Evolutionary conservation across 1,140 invertebrate genomes (phyloP).

Genomic region (Branchinecta lynchi): DNA sequence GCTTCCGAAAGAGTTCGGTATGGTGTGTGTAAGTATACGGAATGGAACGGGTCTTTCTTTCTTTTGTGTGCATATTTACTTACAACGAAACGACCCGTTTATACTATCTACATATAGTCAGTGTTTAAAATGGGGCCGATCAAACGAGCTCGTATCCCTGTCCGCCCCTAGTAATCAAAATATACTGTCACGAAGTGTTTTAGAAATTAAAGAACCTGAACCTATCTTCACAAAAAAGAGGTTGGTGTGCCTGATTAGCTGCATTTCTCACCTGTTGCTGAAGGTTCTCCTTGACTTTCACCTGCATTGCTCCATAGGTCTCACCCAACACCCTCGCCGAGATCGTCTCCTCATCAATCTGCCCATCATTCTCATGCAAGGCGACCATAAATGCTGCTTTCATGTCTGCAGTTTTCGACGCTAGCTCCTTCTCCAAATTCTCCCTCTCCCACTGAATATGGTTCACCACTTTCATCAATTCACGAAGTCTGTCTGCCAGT

Average conservation of each 20-base stretch:
- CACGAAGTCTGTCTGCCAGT: constrained; percentile 45
- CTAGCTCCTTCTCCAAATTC: constrained; percentile 70
- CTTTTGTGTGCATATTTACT: too few species aligned
- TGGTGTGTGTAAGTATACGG: too few species aligned
- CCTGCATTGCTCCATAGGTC: constrained; percentile 62
- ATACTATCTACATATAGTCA: too few species aligned
- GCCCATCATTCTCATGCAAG: constrained; percentile 56
- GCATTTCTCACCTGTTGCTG: constrained; percentile 50
- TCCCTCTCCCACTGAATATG: constrained; percentile 75
- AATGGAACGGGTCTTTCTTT: too few species aligned
- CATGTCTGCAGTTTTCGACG: constrained; percentile 67
- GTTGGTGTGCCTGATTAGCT: constrained; percentile 26
- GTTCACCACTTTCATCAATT: constrained; percentile 75
- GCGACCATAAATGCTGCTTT: constrained; percentile 62
- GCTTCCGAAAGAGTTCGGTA: too few species aligned
- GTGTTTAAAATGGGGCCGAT: too few species aligned
- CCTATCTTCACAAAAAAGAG: constrained; percentile 23
- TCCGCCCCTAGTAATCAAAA: too few species aligned
- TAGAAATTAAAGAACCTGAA: too few species aligned
- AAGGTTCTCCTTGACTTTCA: constrained; percentile 58
- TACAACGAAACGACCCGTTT: too few species aligned
- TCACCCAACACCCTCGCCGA: constrained; percentile 58
- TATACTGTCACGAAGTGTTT: too few species aligned
- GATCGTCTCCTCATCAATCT: constrained; percentile 62
- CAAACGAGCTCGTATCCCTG: too few species aligned